A percentile compares a stretch with the other conserved stretches of the same genome.
phyloP scores from a whole-genome alignment of 2,888 invertebrate genomes.

The Philereme vetulata region DNA sequence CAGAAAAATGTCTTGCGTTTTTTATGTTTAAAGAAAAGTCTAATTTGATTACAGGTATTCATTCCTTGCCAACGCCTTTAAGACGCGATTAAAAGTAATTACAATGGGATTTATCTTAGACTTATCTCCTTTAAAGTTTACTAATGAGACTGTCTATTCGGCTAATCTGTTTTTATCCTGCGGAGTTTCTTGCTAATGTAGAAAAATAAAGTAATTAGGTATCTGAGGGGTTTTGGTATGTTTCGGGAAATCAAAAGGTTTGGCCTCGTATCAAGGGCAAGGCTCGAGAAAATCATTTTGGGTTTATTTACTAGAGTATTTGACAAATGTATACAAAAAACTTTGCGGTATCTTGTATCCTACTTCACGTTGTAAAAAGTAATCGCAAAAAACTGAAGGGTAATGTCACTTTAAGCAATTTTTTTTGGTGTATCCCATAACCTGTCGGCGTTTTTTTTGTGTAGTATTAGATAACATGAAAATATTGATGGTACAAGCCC shows the following conservation, averaged over 20 bases:
- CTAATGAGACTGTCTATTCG: conserved; percentile 39
- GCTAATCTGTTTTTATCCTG: conserved; percentile 37
- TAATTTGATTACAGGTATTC: conserved; percentile 30
- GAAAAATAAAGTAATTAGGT: conserved; percentile 33
- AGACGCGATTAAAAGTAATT: conserved; percentile 35
- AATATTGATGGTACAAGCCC: too few species aligned
- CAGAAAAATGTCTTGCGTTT: neutral
- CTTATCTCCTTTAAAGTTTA: conserved; percentile 36
- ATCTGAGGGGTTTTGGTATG: conserved; percentile 6
- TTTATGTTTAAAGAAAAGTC: conserved; percentile 10
- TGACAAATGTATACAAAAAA: too few species aligned
- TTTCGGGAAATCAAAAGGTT: conserved; percentile 26
- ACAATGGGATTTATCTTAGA: conserved; percentile 35
- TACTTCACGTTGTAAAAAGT: too few species aligned
- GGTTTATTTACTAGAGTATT: too few species aligned
- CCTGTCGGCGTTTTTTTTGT: too few species aligned
- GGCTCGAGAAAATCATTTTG: neutral
- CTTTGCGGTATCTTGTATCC: too few species aligned
- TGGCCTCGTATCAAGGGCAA: neutral
- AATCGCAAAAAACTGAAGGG: too few species aligned
- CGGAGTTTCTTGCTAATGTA: conserved; percentile 34
- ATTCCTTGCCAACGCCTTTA: conserved; percentile 18
- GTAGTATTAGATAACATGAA: too few species aligned
- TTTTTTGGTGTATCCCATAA: too few species aligned
- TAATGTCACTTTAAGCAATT: too few species aligned